These are phyloP conservation scores for Amphipoea oculea DNA, from an alignment of 2,888 invertebrate genomes.

Conservation along the genomic window DNA sequence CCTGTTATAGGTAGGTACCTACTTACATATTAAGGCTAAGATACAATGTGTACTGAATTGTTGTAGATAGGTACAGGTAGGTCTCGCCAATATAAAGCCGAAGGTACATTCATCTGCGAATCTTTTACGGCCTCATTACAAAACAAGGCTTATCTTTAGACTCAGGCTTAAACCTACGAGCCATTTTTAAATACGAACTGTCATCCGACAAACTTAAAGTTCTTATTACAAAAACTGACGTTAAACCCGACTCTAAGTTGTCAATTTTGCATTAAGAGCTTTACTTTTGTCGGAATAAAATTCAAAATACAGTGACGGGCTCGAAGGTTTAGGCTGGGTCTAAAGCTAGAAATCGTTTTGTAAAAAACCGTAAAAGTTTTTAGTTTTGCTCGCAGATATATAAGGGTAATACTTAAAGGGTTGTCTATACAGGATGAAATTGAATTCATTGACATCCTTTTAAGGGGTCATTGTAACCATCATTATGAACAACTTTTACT, in stretches of 20 bases:
- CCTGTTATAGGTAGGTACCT: neutral
- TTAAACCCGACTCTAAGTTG: too few relatives aligned
- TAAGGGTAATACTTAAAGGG: neutral
- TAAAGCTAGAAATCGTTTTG: neutral
- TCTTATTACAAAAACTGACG: too few relatives aligned
- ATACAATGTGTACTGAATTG: conserved; percentile 8
- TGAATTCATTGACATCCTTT: too few relatives aligned
- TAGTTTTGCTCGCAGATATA: neutral
- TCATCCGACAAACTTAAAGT: neutral
- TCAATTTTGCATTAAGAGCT: too few relatives aligned
- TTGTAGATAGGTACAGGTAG: neutral
- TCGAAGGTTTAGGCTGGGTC: neutral
- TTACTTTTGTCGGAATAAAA: neutral
- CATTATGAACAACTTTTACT: too few relatives aligned
- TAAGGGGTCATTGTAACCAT: too few relatives aligned
- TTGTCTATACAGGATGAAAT: neutral
- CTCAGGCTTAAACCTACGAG: neutral
- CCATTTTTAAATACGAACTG: neutral
- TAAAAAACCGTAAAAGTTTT: neutral
- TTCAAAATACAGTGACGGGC: neutral
- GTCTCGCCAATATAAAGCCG: neutral
- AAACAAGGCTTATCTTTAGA: neutral
- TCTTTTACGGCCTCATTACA: neutral
- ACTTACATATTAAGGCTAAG: too few relatives aligned
- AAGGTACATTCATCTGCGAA: neutral